Percentiles rank a stretch among this genome's conserved stretches.
Conservation (phyloP, 1,140 invertebrate species). For the Zaprionus capensis region DNA sequence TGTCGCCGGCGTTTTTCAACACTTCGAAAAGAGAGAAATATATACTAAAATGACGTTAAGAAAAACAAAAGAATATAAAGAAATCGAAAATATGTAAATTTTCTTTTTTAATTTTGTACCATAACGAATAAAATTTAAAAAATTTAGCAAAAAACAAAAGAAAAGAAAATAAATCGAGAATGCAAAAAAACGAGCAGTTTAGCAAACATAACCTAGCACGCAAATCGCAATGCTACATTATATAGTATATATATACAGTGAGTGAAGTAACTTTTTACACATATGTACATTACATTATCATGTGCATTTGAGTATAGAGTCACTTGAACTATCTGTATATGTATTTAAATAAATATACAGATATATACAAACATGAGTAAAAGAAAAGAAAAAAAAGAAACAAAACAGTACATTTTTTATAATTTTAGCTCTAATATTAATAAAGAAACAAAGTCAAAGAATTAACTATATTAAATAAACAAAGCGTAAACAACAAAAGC, state of each 20-base stretch:
- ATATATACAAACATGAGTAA: not conserved
- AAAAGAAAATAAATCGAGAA: constrained; percentile 19
- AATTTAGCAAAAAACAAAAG: constrained; percentile 3
- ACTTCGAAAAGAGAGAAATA: not conserved
- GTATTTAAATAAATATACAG: constrained; percentile 29
- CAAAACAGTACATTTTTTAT: constrained; percentile 20
- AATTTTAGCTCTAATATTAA: constrained; percentile 40
- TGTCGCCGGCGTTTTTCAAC: not conserved
- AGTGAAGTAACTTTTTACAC: too few species aligned
- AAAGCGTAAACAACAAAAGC: constrained; percentile 29
- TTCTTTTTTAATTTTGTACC: constrained; percentile 34
- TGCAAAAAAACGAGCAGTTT: constrained; percentile 16
- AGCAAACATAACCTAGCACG: constrained; percentile 29
- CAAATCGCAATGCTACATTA: constrained; percentile 35
- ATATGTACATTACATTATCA: too few species aligned
- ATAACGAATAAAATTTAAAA: constrained; percentile 19
- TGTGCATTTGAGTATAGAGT: too few species aligned
- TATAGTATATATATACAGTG: constrained; percentile 14
- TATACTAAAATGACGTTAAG: constrained; percentile 2
- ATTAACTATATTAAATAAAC: constrained; percentile 33
- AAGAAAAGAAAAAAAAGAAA: not conserved
- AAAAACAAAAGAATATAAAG: constrained; percentile 30
- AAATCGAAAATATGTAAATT: constrained; percentile 18
- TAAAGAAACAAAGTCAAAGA: constrained; percentile 41
- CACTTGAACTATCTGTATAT: not conserved